These are phyloP conservation scores for Clarias magur DNA, from an alignment of 2,113 vertebrate species.

Conservation along the genomic window DNA sequence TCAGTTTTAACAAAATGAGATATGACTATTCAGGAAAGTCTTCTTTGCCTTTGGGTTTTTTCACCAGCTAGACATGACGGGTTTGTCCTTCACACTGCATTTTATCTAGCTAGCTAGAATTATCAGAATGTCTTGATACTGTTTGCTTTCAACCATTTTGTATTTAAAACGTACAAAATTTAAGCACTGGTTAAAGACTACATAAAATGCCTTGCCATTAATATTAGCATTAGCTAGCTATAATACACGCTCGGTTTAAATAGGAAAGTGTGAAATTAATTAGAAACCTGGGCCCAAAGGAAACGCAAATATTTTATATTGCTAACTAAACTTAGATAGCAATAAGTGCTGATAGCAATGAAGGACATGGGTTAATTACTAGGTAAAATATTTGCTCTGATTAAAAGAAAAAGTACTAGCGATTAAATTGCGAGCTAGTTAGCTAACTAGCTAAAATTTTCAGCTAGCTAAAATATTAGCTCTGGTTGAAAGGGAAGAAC, in stretches of 20 bases:
- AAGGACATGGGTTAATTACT: neutral
- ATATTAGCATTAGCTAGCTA: neutral
- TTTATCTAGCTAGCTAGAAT: neutral
- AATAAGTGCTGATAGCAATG: neutral
- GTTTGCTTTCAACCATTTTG: neutral
- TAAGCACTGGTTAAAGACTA: neutral
- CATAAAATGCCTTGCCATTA: neutral
- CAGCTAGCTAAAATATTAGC: neutral
- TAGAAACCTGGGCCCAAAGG: neutral
- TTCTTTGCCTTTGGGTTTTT: neutral
- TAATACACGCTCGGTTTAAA: neutral
- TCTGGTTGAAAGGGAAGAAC: neutral
- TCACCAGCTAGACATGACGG: neutral
- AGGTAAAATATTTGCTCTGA: neutral
- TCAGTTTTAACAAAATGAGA: too few species aligned
- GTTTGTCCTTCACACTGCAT: neutral
- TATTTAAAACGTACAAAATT: neutral
- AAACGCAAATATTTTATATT: neutral
- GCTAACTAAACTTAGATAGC: neutral
- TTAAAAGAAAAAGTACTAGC: neutral
- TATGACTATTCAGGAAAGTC: too few species aligned
- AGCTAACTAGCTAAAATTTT: neutral
- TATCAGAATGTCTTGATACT: neutral
- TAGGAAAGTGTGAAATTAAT: neutral
- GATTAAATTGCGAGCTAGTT: neutral